Evolutionary conservation across 35 echinoderm and acorn worm genomes (phyloP).

Genomic region (Eucidaris tribuloides): DNA sequence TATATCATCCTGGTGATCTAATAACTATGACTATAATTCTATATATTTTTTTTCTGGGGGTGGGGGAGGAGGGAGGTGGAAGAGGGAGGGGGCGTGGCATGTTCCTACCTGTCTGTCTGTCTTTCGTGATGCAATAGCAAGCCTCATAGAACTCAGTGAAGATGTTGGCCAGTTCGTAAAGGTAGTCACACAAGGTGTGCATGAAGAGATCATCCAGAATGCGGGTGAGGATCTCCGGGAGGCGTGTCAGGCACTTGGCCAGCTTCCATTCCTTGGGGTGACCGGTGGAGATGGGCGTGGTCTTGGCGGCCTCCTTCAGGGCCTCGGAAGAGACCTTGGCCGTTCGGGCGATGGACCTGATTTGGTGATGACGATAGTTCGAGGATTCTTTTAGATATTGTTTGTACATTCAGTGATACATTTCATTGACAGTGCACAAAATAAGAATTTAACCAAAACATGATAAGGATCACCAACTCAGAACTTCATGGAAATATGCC

Average conservation of each 20-base stretch:
- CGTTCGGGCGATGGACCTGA: constrained; percentile 88
- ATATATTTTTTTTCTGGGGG: too few relatives aligned
- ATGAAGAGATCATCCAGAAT: constrained; percentile 81
- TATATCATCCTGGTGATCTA: too few relatives aligned
- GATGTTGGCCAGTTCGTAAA: constrained; percentile 90
- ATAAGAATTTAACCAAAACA: not conserved
- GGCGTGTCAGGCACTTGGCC: constrained; percentile 72
- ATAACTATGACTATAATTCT: too few relatives aligned
- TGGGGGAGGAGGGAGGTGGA: too few relatives aligned
- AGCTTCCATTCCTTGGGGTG: constrained; percentile 99
- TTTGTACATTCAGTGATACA: not conserved
- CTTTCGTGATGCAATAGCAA: constrained; percentile 93
- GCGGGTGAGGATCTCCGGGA: constrained; percentile 70
- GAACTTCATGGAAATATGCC: too few relatives aligned
- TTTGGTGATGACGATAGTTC: not conserved
- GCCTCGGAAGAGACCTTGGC: constrained; percentile 63
- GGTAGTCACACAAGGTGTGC: constrained; percentile 91
- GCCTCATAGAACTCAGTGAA: constrained; percentile 99
- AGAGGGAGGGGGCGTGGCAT: too few relatives aligned
- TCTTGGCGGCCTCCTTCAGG: constrained; percentile 47
- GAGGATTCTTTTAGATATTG: not conserved
- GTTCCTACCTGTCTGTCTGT: constrained; percentile 75
- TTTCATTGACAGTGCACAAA: not conserved
- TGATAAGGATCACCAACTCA: too few relatives aligned
- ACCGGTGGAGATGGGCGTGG: constrained; percentile 45